These are phyloP conservation scores for Caenorhabditis briggsae DNA, from an alignment of 1,140 invertebrate genomes.

Conservation along the genomic window DNA sequence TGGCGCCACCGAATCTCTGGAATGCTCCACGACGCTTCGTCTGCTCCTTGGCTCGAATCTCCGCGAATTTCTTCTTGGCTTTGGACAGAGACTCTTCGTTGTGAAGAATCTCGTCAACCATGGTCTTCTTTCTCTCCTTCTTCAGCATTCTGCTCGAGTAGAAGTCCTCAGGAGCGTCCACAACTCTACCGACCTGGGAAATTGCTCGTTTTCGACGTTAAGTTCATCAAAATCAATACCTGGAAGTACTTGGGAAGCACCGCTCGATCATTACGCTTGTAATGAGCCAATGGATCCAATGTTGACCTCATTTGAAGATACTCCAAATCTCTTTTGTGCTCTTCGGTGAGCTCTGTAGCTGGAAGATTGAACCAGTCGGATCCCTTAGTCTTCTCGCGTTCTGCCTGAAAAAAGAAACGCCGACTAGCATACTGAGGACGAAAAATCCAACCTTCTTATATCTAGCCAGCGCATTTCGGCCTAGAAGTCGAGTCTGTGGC, in stretches of 20 bases:
- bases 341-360: conserved; percentile 59
- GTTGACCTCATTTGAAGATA: conserved; percentile 60
- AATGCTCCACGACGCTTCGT: conserved; percentile 28
- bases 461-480: conserved; percentile 4
- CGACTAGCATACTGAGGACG: too few relatives aligned
- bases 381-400: conserved; percentile 56
- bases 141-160: conserved; percentile 58
- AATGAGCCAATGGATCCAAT: conserved; percentile 56
- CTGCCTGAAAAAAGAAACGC: conserved; percentile 43
- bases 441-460: not conserved
- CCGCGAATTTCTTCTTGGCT: conserved; percentile 50
- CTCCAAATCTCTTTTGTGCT: conserved; percentile 49
- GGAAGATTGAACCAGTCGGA: conserved; percentile 59
- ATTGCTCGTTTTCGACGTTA: not conserved
- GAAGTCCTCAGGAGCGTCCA: conserved; percentile 62
- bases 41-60: conserved; percentile 26
- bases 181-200: conserved; percentile 58
- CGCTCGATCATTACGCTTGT: conserved; percentile 43
- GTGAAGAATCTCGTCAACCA: conserved; percentile 60
- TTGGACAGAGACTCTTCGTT: conserved; percentile 44
- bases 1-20: not conserved
- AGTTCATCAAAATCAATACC: not conserved
- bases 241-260: conserved; percentile 63
- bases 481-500: not conserved
- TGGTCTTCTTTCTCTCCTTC: conserved; percentile 63